Conservation (phyloP, 2,113 vertebrate genomes). For the Hippopotamus amphibius region DNA sequence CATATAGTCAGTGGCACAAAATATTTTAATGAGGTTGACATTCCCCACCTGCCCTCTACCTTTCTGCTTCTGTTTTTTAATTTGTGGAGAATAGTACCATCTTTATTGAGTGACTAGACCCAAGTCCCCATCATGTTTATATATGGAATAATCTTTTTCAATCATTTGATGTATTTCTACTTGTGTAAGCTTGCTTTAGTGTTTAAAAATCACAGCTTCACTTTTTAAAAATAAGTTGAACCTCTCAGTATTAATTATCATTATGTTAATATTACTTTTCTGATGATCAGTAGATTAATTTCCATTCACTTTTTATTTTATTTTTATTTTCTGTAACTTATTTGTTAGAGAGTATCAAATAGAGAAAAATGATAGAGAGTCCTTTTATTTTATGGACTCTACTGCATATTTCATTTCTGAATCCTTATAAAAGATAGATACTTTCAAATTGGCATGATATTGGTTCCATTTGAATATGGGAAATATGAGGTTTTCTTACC, state of each 20-base stretch:
- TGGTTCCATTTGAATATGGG: constrained; percentile 75
- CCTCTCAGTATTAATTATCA: background rate
- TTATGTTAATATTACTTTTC: constrained; percentile 47
- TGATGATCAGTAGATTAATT: constrained; percentile 2
- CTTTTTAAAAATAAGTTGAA: background rate
- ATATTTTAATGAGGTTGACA: constrained; percentile 19
- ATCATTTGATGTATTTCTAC: constrained; percentile 18
- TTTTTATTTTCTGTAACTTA: constrained; percentile 45
- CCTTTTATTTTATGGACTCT: constrained; percentile 36
- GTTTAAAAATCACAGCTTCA: constrained; percentile 31
- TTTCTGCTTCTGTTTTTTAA: constrained; percentile 33
- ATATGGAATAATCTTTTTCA: background rate
- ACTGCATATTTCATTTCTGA: constrained; percentile 71
- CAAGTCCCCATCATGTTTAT: background rate
- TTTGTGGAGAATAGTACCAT: background rate
- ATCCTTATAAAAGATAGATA: constrained; percentile 77
- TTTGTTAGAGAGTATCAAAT: constrained; percentile 49
- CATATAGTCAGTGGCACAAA: background rate
- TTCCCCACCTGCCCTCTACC: background rate
- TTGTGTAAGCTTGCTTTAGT: background rate
- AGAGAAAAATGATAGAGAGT: constrained; percentile 58
- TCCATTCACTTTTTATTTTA: constrained; percentile 13
- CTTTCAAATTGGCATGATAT: constrained; percentile 78
- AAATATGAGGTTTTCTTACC: constrained; percentile 79
- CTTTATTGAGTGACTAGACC: background rate